Conservation (phyloP, 2,797 vertebrate genomes). For the Falco naumanni region DNA sequence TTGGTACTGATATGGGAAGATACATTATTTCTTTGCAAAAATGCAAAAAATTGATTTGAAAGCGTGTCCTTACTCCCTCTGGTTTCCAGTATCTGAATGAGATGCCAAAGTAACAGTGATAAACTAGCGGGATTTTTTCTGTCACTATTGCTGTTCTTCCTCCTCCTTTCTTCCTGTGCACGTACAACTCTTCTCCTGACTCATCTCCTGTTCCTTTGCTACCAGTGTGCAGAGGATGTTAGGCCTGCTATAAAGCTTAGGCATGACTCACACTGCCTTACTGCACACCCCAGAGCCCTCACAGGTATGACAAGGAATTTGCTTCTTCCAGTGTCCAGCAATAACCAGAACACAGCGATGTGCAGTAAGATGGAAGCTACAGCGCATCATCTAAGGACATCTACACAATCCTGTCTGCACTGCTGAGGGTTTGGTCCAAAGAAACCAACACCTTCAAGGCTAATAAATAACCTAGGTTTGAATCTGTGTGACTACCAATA, state of each 20-base stretch:
- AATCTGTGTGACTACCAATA: background rate
- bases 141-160: background rate
- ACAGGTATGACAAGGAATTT: background rate
- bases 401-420: background rate
- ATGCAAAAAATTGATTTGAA: background rate
- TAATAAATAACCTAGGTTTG: background rate
- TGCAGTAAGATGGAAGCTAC: background rate
- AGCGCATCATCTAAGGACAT: background rate
- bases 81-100: background rate
- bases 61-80: background rate
- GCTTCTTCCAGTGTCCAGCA: background rate
- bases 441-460: background rate
- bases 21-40: background rate
- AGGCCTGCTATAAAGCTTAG: background rate
- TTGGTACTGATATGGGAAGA: background rate
- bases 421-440: background rate
- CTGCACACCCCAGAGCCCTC: background rate
- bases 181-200: background rate
- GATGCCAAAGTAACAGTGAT: background rate
- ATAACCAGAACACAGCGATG: background rate
- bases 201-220: background rate
- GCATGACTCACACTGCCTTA: background rate
- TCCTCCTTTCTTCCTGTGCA: background rate
- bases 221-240: background rate
- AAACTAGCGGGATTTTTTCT: background rate